Conservation (phyloP, 1,140 invertebrate species). For the Theocolax elegans region DNA sequence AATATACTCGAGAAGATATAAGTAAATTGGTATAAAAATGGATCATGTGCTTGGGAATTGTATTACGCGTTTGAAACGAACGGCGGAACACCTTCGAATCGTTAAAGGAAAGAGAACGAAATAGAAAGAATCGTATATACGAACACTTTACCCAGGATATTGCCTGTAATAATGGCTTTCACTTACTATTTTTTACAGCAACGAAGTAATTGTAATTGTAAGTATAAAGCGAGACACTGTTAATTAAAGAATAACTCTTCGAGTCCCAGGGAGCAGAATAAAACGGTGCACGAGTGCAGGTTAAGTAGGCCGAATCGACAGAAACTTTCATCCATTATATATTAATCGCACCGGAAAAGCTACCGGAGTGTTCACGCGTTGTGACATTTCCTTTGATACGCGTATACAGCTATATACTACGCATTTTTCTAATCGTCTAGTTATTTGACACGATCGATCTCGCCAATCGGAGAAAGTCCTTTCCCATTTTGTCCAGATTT, state of each 20-base stretch:
- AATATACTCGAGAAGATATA: no score
- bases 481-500: no score
- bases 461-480: not conserved
- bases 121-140: no score
- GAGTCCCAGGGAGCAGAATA: not conserved
- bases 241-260: slow-evolving; percentile 21
- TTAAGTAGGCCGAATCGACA: not conserved
- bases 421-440: no score
- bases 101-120: not conserved
- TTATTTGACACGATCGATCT: not conserved
- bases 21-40: no score
- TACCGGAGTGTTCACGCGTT: not conserved
- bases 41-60: no score
- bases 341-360: not conserved
- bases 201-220: slow-evolving; percentile 1
- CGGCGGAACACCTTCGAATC: no score
- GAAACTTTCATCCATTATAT: slow-evolving; percentile 21
- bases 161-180: slow-evolving; percentile 16
- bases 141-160: not conserved
- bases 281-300: not conserved
- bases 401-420: no score
- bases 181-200: slow-evolving; percentile 11
- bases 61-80: no score
- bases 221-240: not conserved
- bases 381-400: not conserved